These are phyloP conservation scores for Calidris pugnax DNA, from an alignment of 2,113 vertebrate genomes.

Conservation along the genomic window DNA sequence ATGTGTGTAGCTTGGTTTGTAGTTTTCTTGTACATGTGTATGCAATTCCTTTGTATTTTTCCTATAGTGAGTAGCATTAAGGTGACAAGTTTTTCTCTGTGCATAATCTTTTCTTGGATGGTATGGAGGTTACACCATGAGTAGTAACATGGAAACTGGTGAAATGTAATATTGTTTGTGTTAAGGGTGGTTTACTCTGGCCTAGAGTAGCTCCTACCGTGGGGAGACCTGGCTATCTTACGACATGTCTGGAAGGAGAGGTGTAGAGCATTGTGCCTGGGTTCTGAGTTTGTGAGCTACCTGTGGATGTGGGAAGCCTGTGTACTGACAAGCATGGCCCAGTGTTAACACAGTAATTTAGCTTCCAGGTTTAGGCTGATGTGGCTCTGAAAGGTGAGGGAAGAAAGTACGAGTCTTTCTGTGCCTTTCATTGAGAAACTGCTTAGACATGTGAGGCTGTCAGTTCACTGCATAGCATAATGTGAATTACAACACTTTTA, in stretches of 20 bases:
- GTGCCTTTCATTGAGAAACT: neutral
- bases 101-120: rapidly evolving
- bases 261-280: neutral
- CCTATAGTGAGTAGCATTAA: rapidly evolving
- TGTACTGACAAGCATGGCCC: rapidly evolving
- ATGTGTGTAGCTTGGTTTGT: neutral
- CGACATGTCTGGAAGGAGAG: neutral
- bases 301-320: neutral
- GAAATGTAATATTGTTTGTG: rapidly evolving
- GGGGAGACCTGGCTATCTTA: neutral
- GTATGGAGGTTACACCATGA: neutral
- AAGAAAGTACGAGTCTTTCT: neutral
- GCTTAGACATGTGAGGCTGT: rapidly evolving
- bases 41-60: neutral
- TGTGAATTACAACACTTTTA: neutral
- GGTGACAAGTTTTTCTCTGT: rapidly evolving
- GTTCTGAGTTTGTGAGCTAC: neutral
- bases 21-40: rapidly evolving
- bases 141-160: rapidly evolving
- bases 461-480: neutral
- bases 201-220: neutral
- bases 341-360: neutral
- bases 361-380: neutral
- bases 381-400: neutral
- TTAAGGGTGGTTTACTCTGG: neutral